Evolutionary conservation across 2,113 vertebrate genomes (phyloP), one percentile per base, ranked within the genome.

Genomic region (Probosciger aterrimus): DNA sequence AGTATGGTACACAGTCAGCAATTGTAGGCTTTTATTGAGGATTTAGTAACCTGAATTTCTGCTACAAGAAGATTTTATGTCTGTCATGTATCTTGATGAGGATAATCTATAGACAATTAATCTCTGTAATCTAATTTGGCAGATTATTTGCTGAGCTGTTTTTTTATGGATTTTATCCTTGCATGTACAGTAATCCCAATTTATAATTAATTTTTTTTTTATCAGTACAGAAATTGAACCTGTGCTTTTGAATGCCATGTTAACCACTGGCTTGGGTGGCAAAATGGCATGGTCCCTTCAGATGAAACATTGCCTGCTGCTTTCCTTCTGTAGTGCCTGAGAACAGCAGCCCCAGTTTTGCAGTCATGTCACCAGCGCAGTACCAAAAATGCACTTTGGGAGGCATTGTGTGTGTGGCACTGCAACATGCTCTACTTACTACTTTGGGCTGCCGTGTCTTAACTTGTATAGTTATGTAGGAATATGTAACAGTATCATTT

Each of bases 11-110:
- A 74, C 8, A 92, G 41, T 17, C 41, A 76, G 74, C 43, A 75
- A 53, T n/a, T 10, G 55, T 7, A 67, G 52, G 14, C 19, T 7
- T 53, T 46, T 64, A 82, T 65, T 37, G 18, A 73, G 27, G 33
- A 62, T 65, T 95, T 80, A 82, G 33, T 77, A 85, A 77, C n/a
- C 13, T 64, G 39, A 59, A 43, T 82, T 92, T 92, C 44, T 87
- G 30, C 67, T 90, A 33, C 31, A 49, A 44, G 78, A 91, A 73
- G n/a, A 80, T 87, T 82, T 91, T 82, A 77, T 25, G 79, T 31
- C 41, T 89, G 30, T 71, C 53, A 20, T 78, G 4, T 64, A 18
- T 73, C 35, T 91, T 64, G 55, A 75, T 76, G 64, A 83, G 9
- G 22, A 11, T 62, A 78, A 81, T 68, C 35, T 78, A 37, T 55